Evolutionary conservation across 2,888 invertebrate genomes (phyloP).

Genomic region (Tenthredo distinguenda): DNA sequence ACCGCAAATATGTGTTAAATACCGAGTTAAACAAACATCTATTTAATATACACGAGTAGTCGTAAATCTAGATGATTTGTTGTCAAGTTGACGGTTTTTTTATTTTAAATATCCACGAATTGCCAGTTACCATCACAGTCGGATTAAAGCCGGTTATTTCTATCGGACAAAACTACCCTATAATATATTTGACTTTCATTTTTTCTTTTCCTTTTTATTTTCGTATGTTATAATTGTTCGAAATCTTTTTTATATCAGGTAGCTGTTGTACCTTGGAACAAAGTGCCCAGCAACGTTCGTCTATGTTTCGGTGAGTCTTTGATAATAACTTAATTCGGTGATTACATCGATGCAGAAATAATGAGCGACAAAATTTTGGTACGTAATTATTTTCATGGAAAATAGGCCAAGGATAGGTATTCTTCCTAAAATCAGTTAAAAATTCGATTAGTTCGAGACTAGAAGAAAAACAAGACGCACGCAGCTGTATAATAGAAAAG

Average conservation of each 20-base stretch:
- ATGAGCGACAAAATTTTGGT: too few relatives aligned
- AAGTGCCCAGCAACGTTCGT: conserved; percentile 58
- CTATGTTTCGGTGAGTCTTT: conserved; percentile 63
- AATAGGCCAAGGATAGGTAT: too few relatives aligned
- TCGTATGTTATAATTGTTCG: background rate
- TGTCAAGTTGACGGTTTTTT: background rate
- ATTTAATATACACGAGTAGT: background rate
- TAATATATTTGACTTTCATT: background rate
- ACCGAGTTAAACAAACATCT: background rate
- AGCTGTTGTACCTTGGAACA: conserved; percentile 2
- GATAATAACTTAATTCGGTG: background rate
- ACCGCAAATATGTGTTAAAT: background rate
- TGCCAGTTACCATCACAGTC: background rate
- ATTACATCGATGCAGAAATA: background rate
- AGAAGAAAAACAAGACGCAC: too few relatives aligned
- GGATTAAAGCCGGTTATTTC: background rate
- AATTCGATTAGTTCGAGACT: too few relatives aligned
- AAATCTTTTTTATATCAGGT: conserved; percentile 16
- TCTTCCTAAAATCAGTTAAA: too few relatives aligned
- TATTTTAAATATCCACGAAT: background rate
- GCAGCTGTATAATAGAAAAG: too few relatives aligned
- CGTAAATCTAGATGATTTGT: background rate
- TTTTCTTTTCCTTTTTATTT: background rate
- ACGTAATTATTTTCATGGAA: too few relatives aligned
- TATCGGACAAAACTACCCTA: background rate